A percentile compares a stretch with the other conserved stretches of the same genome.
Conservation (phyloP, 2,113 vertebrate species). For the Nanorana parkeri region DNA sequence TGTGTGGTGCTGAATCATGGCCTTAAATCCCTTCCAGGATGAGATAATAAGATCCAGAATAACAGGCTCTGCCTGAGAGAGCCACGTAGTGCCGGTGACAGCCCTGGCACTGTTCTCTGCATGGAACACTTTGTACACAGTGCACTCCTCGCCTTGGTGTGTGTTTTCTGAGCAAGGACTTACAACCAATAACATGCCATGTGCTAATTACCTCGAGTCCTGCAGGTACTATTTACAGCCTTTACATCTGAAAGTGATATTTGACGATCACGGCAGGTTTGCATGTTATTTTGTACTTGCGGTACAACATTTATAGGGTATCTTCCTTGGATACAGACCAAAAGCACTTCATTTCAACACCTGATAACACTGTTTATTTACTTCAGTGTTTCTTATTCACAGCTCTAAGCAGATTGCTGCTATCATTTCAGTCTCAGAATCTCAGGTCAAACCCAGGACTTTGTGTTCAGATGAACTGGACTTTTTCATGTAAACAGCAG, state of each 20-base stretch:
- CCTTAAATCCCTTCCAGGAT: conserved; percentile 38
- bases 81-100: conserved; percentile 31
- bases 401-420: no score
- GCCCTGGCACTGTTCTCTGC: not conserved
- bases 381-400: not conserved
- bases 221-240: no score
- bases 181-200: not conserved
- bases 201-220: no score
- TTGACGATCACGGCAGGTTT: no score
- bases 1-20: conserved; percentile 47
- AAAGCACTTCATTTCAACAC: not conserved
- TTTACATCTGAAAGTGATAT: no score
- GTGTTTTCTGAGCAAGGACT: not conserved
- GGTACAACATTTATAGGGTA: no score
- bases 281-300: no score
- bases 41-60: conserved; percentile 53
- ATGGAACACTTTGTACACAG: not conserved
- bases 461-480: no score
- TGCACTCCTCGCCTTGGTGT: not conserved
- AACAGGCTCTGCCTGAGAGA: conserved; percentile 38
- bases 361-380: conserved; percentile 2
- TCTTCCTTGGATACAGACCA: not conserved
- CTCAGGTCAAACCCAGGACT: no score
- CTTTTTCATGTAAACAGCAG: no score
- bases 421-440: no score